A percentile compares a stretch with the other conserved stretches of the same genome.
Conservation (phyloP, 2,113 vertebrate species). For the Corythornis madagascariensis region DNA sequence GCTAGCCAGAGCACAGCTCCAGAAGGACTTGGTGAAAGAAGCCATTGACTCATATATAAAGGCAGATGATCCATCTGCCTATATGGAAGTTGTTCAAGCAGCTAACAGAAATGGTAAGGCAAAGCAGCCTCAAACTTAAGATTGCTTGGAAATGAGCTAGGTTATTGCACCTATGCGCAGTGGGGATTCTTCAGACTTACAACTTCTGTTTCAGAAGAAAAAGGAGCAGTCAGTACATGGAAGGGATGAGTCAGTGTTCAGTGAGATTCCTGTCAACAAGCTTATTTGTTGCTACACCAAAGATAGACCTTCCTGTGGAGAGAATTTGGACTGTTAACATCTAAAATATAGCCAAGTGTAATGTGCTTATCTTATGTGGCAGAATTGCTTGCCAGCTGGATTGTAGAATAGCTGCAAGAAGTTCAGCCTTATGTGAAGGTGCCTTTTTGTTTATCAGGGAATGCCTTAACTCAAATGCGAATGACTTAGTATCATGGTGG, state of each 20-base stretch:
- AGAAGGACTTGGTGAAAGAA: constrained; percentile 90
- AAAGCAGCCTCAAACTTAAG: not conserved
- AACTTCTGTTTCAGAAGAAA: not conserved
- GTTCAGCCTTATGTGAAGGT: not conserved
- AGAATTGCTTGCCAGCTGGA: not conserved
- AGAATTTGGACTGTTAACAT: not conserved
- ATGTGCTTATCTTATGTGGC: not conserved
- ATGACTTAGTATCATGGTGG: not conserved
- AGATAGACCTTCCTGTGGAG: not conserved
- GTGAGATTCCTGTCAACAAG: not conserved
- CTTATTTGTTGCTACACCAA: not conserved
- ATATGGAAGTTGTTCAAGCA: constrained; percentile 89
- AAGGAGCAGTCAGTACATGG: not conserved
- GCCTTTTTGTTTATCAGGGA: not conserved
- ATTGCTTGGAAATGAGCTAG: not conserved
- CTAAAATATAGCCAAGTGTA: not conserved
- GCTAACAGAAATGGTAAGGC: constrained; percentile 86
- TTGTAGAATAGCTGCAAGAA: not conserved
- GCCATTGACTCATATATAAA: constrained; percentile 92
- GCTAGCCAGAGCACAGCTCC: constrained; percentile 86
- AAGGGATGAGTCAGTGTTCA: not conserved
- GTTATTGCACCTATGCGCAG: not conserved
- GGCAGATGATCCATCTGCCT: constrained; percentile 87
- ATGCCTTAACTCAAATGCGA: not conserved
- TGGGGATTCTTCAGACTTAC: not conserved